Percentiles rank a stretch among this genome's conserved stretches.
Evolutionary conservation across 2,888 invertebrate genomes (phyloP).

Genomic region (Harpalus rubripes): DNA sequence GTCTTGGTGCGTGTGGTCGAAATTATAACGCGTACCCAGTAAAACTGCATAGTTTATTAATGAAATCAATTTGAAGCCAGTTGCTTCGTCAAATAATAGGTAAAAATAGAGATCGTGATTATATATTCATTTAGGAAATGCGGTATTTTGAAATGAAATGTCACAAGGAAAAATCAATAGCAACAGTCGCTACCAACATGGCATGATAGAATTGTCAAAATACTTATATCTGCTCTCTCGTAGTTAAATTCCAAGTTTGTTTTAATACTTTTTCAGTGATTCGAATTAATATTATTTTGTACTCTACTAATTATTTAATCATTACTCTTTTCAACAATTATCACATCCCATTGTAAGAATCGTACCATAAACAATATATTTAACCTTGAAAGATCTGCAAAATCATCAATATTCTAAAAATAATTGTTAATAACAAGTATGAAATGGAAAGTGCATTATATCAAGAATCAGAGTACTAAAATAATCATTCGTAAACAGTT

Average conservation of each 20-base stretch:
- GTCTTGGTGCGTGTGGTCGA: too few species aligned
- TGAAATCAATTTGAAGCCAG: too few species aligned
- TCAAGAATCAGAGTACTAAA: conserved; percentile 12
- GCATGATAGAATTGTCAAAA: conserved; percentile 60
- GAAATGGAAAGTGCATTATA: conserved; percentile 42
- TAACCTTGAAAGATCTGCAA: conserved; percentile 46
- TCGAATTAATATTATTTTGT: conserved; percentile 11
- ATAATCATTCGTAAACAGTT: conserved; percentile 1
- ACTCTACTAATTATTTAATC: conserved; percentile 3
- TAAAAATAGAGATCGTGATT: not conserved
- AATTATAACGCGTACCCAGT: too few species aligned
- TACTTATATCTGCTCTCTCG: conserved; percentile 5
- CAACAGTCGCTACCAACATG: conserved; percentile 65
- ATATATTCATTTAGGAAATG: conserved; percentile 2
- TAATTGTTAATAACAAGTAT: conserved; percentile 36
- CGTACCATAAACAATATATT: conserved; percentile 42
- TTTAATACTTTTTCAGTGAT: conserved; percentile 47
- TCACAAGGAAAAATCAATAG: conserved; percentile 63
- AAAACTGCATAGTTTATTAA: too few species aligned
- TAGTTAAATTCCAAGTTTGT: conserved; percentile 61
- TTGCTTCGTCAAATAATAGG: too few species aligned
- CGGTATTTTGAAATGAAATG: conserved; percentile 25
- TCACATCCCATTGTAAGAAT: not conserved
- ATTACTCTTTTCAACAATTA: conserved; percentile 5
- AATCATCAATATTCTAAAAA: conserved; percentile 37